A percentile compares a stretch with the other conserved stretches of the same genome.
These are phyloP conservation scores for Atherinosoma microstoma DNA, from an alignment of 2,797 vertebrate genomes.

Conservation along the genomic window DNA sequence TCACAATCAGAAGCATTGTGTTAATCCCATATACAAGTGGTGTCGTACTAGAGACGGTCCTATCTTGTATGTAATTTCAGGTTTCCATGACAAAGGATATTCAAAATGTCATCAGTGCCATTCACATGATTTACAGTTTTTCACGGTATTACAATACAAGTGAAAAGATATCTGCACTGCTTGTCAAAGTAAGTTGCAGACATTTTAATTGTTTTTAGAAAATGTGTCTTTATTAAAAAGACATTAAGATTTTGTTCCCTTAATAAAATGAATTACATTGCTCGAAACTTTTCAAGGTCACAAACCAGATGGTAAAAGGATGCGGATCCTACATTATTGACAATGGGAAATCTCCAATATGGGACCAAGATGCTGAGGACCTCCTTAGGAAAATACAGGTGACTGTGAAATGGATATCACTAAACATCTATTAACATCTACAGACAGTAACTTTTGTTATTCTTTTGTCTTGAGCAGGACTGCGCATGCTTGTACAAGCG, in stretches of 20 bases:
- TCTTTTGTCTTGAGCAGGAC: conserved; percentile 71
- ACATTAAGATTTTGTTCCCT: background rate
- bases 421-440: background rate
- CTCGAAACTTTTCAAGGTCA: conserved; percentile 77
- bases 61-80: conserved; percentile 70
- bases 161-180: conserved; percentile 85
- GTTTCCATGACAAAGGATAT: conserved; percentile 83
- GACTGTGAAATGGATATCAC: conserved; percentile 3
- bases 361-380: conserved; percentile 84
- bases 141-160: conserved; percentile 87
- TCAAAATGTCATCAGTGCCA: conserved; percentile 83
- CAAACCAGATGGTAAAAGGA: conserved; percentile 87
- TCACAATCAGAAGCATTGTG: background rate
- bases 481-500: conserved; percentile 84
- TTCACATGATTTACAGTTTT: conserved; percentile 83
- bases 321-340: conserved; percentile 88
- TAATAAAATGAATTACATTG: background rate
- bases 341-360: conserved; percentile 78
- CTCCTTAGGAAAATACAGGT: conserved; percentile 86
- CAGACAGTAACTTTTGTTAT: conserved; percentile 9
- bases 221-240: background rate
- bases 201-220: background rate
- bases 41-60: background rate
- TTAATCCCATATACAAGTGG: background rate
- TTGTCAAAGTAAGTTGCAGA: conserved; percentile 82